A percentile compares a stretch with the other conserved stretches of the same genome.
Evolutionary conservation across 1,140 invertebrate genomes (phyloP).

Genomic region (Ganaspis sp.): DNA sequence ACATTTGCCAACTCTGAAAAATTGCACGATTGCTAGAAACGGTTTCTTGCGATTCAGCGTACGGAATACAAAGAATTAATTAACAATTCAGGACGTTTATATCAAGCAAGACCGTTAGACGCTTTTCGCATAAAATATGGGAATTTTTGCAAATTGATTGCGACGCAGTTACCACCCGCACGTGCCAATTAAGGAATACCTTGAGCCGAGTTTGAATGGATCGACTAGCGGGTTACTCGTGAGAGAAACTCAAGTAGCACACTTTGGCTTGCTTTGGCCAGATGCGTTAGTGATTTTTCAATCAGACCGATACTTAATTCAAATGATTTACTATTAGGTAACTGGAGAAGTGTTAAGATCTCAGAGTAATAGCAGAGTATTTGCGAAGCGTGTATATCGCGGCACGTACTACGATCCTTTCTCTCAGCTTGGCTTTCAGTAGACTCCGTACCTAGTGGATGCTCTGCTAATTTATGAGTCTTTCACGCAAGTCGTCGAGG

Average conservation of each 20-base stretch:
- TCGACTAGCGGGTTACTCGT: slow-evolving; percentile 45
- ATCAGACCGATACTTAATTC: slow-evolving; percentile 58
- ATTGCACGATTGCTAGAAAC: too few relatives aligned
- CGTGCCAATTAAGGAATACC: slow-evolving; percentile 54
- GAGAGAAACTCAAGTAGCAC: slow-evolving; percentile 53
- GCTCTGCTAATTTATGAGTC: slow-evolving; percentile 58
- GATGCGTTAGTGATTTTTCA: slow-evolving; percentile 51
- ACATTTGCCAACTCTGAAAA: too few relatives aligned
- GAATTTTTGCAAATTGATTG: slow-evolving; percentile 32
- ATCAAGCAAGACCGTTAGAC: slow-evolving; percentile 37
- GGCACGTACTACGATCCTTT: slow-evolving; percentile 49
- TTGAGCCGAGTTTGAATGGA: slow-evolving; percentile 49
- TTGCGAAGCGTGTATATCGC: slow-evolving; percentile 42
- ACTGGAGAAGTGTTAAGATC: slow-evolving; percentile 46
- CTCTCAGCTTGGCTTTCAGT: slow-evolving; percentile 47
- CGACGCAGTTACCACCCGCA: slow-evolving; percentile 49
- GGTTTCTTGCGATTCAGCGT: too few relatives aligned
- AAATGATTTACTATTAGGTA: slow-evolving; percentile 61
- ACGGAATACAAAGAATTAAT: too few relatives aligned
- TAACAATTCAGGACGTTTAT: not conserved
- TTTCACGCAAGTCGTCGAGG: slow-evolving; percentile 53
- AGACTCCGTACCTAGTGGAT: slow-evolving; percentile 13
- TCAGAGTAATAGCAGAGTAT: slow-evolving; percentile 47
- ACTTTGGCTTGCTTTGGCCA: slow-evolving; percentile 23
- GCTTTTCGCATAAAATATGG: slow-evolving; percentile 26